Evolutionary conservation across 2,113 vertebrate genomes (phyloP), one percentile per base, ranked within the genome.

Genomic region (Salvelinus namaycush): DNA sequence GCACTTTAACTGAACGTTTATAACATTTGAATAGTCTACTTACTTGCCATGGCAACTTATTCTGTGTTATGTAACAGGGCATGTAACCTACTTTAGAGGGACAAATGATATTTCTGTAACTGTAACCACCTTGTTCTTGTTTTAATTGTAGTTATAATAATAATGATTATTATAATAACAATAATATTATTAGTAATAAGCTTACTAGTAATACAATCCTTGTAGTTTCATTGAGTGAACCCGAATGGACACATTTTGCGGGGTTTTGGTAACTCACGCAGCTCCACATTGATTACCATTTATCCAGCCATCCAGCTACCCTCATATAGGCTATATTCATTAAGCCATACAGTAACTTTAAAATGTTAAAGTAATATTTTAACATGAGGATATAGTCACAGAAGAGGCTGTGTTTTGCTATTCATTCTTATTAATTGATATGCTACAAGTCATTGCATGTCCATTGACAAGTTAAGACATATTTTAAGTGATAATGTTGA

Each of bases 361-460:
- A 39, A 8, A 39, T 24, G 16, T 51, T 51, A 4, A 51, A 51
- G 14, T 16, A 4, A 62, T 62, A 0, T 62, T 60, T 9, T 62
- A 9, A 8, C 51, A 54, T 18, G 51, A 16, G 14, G 1, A 54
- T 54, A 54, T 62, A n/a, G 7, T 62, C 20, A 62, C 59, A 22
- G 59, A 24, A 62, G 6, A n/a, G n/a, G 59, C n/a, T 22, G 20
- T 62, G 51, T 62, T 22, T 62, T 62, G 59, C 2, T 22, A 22
- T 22, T 62, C 2, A 24, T 62, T 62, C 14, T 8, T 22, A 22
- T 62, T 24, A 22, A 62, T 62, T 22, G 18, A 22, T 62, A 24
- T n/a, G 5, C 2, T 62, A 22, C n/a, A 22, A 22, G 59, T 62
- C 59, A 62, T 24, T 74, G 57, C 72, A 51, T 74, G 54, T 69